phyloP scores from a whole-genome alignment of 2,113 vertebrate genomes.

The Phaetusa simplex region DNA sequence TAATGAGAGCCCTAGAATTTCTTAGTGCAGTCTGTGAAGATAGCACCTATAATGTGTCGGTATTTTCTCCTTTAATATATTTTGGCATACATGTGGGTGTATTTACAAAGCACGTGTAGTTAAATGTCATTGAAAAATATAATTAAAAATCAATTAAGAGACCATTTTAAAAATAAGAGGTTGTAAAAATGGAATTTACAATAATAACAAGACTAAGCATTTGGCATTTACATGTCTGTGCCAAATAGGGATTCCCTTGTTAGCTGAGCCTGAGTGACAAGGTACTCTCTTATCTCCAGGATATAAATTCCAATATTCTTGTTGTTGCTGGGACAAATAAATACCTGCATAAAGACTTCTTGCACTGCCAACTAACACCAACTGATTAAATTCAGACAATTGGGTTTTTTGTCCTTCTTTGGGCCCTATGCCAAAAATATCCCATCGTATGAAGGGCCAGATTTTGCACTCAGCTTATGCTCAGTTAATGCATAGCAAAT shows the following conservation, averaged over 20 bases:
- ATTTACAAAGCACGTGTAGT: neutral
- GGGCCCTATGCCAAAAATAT: neutral
- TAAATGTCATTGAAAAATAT: constrained; percentile 50
- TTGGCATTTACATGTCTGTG: constrained; percentile 43
- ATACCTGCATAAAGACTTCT: constrained; percentile 35
- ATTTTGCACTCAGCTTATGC: neutral
- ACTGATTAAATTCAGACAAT: constrained; percentile 41
- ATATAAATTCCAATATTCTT: constrained; percentile 45
- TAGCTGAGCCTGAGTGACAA: constrained; percentile 52
- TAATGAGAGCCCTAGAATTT: neutral
- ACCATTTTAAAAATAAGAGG: constrained; percentile 29
- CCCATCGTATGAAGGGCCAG: neutral
- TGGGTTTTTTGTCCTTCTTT: neutral
- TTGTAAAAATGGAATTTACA: constrained; percentile 60
- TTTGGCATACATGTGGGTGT: neutral
- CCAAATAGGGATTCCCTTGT: constrained; percentile 25
- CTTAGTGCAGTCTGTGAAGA: neutral
- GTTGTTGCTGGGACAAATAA: constrained; percentile 37
- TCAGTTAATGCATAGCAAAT: neutral
- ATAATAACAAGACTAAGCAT: constrained; percentile 17
- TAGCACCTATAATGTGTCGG: neutral
- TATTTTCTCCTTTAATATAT: neutral
- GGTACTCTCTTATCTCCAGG: neutral
- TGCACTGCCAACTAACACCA: constrained; percentile 23
- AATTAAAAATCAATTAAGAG: constrained; percentile 60